Percentiles rank a stretch among this genome's conserved stretches.
Evolutionary conservation across 2,113 vertebrate genomes (phyloP).

Genomic region (Mola mola): DNA sequence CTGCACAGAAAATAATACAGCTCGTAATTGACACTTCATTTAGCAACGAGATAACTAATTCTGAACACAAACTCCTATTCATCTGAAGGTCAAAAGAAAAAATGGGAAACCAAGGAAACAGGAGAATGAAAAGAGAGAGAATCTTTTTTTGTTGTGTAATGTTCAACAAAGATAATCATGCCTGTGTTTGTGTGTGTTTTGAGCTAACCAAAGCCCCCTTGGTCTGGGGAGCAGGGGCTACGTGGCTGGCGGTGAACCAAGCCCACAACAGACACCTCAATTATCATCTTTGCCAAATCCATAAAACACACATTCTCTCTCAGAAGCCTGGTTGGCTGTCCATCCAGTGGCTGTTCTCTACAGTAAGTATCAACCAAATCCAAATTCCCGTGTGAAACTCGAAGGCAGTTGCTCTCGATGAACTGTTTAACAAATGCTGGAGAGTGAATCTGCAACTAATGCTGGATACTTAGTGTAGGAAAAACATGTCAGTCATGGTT

Average conservation of each 20-base stretch:
- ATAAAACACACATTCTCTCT: slow-evolving; percentile 63
- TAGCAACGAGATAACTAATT: slow-evolving; percentile 55
- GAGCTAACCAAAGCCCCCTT: slow-evolving; percentile 21
- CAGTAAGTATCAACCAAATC: slow-evolving; percentile 35
- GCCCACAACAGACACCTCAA: slow-evolving; percentile 49
- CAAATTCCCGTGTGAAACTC: slow-evolving; percentile 56
- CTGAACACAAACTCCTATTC: slow-evolving; percentile 56
- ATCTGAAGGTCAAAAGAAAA: slow-evolving; percentile 56
- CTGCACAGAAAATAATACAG: slow-evolving; percentile 58
- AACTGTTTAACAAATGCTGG: slow-evolving; percentile 19
- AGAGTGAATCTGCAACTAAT: slow-evolving; percentile 16
- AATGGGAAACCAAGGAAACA: neutral
- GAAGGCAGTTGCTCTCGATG: slow-evolving; percentile 22
- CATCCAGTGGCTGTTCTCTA: slow-evolving; percentile 43
- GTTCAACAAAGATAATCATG: slow-evolving; percentile 38
- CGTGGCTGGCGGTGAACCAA: slow-evolving; percentile 51
- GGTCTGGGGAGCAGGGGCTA: slow-evolving; percentile 48
- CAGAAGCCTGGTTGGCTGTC: slow-evolving; percentile 56
- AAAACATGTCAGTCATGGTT: neutral
- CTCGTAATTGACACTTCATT: slow-evolving; percentile 71
- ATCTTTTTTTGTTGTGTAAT: slow-evolving; percentile 15
- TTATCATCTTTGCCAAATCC: slow-evolving; percentile 66
- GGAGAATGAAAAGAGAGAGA: neutral
- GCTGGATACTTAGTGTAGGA: slow-evolving; percentile 4
- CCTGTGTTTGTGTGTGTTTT: slow-evolving; percentile 35